Evolutionary conservation across 2,888 invertebrate species (phyloP).

Genomic region (Rambutsinella grinnellia): DNA sequence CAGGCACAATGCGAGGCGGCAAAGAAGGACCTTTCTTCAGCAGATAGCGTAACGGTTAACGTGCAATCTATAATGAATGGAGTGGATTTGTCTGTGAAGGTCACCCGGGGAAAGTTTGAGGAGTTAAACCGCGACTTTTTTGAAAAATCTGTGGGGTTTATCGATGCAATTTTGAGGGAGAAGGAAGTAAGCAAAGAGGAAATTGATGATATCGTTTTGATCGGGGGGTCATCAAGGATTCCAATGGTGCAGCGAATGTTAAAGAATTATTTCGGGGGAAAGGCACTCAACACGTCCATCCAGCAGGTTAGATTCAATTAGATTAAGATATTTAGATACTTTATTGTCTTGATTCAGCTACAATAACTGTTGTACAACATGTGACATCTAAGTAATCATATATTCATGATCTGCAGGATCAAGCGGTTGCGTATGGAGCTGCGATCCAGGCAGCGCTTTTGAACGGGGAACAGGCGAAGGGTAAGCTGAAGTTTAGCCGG

Average conservation of each 20-base stretch:
- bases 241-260: slow-evolving; percentile 78
- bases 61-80: slow-evolving; percentile 18
- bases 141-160: slow-evolving; percentile 29
- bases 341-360: too few species aligned
- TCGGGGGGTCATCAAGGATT: slow-evolving; percentile 73
- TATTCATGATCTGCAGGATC: too few species aligned
- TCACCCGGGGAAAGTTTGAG: slow-evolving; percentile 45
- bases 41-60: background rate
- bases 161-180: slow-evolving; percentile 16
- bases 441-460: slow-evolving; percentile 82
- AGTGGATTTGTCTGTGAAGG: slow-evolving; percentile 10
- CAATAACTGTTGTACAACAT: too few species aligned
- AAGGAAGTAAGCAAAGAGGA: slow-evolving; percentile 6
- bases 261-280: slow-evolving; percentile 74
- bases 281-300: slow-evolving; percentile 70
- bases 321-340: too few species aligned
- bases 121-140: slow-evolving; percentile 35
- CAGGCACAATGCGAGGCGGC: slow-evolving; percentile 38
- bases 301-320: too few species aligned
- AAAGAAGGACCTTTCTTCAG: slow-evolving; percentile 30
- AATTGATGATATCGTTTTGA: slow-evolving; percentile 54
- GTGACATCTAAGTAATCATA: too few species aligned
- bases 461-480: slow-evolving; percentile 37
- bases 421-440: slow-evolving; percentile 85
- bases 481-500: slow-evolving; percentile 32